Conservation (phyloP, 2,113 vertebrate species). For the Rhea americana region DNA sequence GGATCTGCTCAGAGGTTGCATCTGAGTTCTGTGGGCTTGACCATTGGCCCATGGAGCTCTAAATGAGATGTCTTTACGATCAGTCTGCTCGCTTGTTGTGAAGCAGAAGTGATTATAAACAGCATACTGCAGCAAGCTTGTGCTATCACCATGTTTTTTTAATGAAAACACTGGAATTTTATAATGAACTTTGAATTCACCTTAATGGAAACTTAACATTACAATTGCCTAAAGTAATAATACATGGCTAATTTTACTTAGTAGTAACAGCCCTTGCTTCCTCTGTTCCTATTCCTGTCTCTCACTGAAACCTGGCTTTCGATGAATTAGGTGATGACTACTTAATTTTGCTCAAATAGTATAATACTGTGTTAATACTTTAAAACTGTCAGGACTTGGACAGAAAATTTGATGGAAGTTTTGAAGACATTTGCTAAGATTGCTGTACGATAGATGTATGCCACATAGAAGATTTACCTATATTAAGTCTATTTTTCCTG, state of each 20-base stretch:
- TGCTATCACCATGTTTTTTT: neutral
- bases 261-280: neutral
- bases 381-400: conserved; percentile 49
- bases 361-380: conserved; percentile 44
- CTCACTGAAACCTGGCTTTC: neutral
- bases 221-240: neutral
- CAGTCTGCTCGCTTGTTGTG: neutral
- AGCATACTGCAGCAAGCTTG: neutral
- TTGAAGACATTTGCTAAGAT: conserved; percentile 55
- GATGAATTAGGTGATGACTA: conserved; percentile 3
- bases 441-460: conserved; percentile 54
- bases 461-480: conserved; percentile 8
- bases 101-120: neutral
- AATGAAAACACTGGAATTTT: neutral
- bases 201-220: neutral
- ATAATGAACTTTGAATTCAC: neutral
- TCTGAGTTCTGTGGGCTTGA: neutral
- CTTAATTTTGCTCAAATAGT: conserved; percentile 33
- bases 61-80: neutral
- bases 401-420: conserved; percentile 58
- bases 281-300: neutral
- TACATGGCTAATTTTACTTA: neutral
- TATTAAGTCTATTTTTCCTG: conserved; percentile 43
- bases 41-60: neutral
- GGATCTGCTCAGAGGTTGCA: neutral